Base-by-base conservation (phyloP, 2,888 invertebrate species). In the Mimumesa dahlbomi region DNA sequence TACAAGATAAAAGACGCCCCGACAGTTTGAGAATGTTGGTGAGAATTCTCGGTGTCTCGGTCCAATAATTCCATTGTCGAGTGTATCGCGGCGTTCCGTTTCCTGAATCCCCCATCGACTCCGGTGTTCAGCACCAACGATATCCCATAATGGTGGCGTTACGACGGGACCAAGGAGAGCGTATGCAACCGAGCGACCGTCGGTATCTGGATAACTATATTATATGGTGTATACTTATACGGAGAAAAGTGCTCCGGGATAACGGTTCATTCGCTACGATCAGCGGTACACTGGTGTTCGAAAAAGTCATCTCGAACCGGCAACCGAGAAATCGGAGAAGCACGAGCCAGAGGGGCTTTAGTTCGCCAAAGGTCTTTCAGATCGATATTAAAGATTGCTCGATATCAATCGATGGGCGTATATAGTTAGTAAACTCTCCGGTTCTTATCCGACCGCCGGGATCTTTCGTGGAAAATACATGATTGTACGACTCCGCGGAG, bases 121-220 rank as follows among this genome's bases (percentile, higher is more conserved):
- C 62, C 59, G 76, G 75, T 72, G 72, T 78, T 77, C 75, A 62
- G 67, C 77, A 59, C 56, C 69, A 53, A 11, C 71, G 77, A 62
- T 77, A 69, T 66, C 59, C 74, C 62, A 69, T 72, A 77, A 77
- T 72, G 64, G 72, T 45, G 66, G 70, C 67, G 58, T 76, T 77
- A 65, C 70, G 64, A 48, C 19, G 43, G 46, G 58, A 31, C 50
- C 49, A n/a, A 11, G n/a, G 66, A 45, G 76, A 62, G 52, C 58
- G 73, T 76, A 64, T 76, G 73, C 77, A 73, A 61, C 58, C 57
- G 43, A 67, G 43, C 57, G 42, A 34, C 31, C 56, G 54, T 48
- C 61, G 54, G 58, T 71, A 71, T 76, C 77, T 76, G 72, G 78
- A 84, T 85, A 83, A 82, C 82, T 83, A 85, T 83, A 84, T 84